phyloP scores from a whole-genome alignment of 2,797 vertebrate genomes.

The Lycodopsis pacificus region DNA sequence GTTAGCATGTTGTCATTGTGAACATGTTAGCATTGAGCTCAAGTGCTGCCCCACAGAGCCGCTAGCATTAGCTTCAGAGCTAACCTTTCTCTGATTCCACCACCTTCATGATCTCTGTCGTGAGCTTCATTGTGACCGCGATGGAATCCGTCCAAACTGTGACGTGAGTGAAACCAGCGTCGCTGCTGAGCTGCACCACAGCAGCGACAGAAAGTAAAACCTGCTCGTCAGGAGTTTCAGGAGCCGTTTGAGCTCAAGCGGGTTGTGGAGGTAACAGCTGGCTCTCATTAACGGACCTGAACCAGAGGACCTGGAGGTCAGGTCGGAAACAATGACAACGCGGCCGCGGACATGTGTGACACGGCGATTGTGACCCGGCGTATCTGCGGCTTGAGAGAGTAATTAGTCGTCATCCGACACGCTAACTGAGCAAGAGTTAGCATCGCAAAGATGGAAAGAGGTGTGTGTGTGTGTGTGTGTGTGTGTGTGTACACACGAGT shows the following conservation, averaged over 20 bases:
- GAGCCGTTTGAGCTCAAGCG: slow-evolving; percentile 35
- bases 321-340: slow-evolving; percentile 59
- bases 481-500: neutral
- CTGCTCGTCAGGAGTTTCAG: slow-evolving; percentile 49
- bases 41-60: too few species aligned
- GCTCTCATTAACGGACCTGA: slow-evolving; percentile 68
- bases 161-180: neutral
- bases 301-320: slow-evolving; percentile 66
- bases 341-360: slow-evolving; percentile 43
- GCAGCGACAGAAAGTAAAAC: slow-evolving; percentile 23
- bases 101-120: neutral
- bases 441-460: neutral
- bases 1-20: neutral
- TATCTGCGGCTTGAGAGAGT: slow-evolving; percentile 25
- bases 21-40: neutral
- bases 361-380: slow-evolving; percentile 34
- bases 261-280: slow-evolving; percentile 67
- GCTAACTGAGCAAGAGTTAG: slow-evolving; percentile 29
- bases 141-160: neutral
- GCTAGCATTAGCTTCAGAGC: neutral
- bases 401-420: slow-evolving; percentile 37
- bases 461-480: neutral
- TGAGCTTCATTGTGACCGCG: slow-evolving; percentile 11
- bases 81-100: neutral
- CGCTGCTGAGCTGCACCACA: slow-evolving; percentile 19